A percentile compares a stretch with the other conserved stretches of the same genome.
These are phyloP conservation scores for Rhabditoides inermis DNA, from an alignment of 2,888 invertebrate species.

Conservation along the genomic window DNA sequence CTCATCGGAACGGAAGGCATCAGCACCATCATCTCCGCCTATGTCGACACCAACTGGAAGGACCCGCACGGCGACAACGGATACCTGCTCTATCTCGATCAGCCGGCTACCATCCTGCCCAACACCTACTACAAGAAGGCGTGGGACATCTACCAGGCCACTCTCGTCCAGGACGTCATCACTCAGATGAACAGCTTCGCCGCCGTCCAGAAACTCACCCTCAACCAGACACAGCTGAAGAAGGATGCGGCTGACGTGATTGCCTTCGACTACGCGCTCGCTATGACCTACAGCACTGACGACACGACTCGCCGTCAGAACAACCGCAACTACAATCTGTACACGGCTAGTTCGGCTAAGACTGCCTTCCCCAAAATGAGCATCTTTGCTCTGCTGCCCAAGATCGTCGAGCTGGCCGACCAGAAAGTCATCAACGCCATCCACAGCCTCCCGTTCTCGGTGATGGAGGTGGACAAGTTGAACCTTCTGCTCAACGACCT, in stretches of 20 bases:
- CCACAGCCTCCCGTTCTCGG: slow-evolving; percentile 7
- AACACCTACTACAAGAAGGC: slow-evolving; percentile 30
- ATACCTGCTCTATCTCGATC: slow-evolving; percentile 37
- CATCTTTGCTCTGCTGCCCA: too few relatives aligned
- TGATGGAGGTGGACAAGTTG: slow-evolving; percentile 22
- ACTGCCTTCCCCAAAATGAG: too few relatives aligned
- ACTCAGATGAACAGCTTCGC: slow-evolving; percentile 20
- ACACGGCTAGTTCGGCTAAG: too few relatives aligned
- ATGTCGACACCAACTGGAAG: slow-evolving; percentile 43
- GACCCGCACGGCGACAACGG: slow-evolving; percentile 32
- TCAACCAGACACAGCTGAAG: slow-evolving; percentile 16
- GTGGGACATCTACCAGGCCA: slow-evolving; percentile 14
- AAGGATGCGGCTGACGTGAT: slow-evolving; percentile 26
- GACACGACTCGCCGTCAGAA: slow-evolving; percentile 36
- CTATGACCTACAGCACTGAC: slow-evolving; percentile 29
- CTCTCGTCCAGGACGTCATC: slow-evolving; percentile 8
- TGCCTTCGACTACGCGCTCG: slow-evolving; percentile 35
- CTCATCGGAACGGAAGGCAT: too few relatives aligned
- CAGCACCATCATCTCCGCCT: slow-evolving; percentile 16
- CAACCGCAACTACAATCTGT: slow-evolving; percentile 33
- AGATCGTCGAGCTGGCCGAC: slow-evolving; percentile 13
- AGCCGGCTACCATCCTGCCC: slow-evolving; percentile 26
- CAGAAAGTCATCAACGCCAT: too few relatives aligned
- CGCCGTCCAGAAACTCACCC: slow-evolving; percentile 10
- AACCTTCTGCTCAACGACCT: too few relatives aligned